These are phyloP conservation scores for Tachyglossus aculeatus DNA, from an alignment of 2,797 vertebrate genomes.

Conservation along the genomic window DNA sequence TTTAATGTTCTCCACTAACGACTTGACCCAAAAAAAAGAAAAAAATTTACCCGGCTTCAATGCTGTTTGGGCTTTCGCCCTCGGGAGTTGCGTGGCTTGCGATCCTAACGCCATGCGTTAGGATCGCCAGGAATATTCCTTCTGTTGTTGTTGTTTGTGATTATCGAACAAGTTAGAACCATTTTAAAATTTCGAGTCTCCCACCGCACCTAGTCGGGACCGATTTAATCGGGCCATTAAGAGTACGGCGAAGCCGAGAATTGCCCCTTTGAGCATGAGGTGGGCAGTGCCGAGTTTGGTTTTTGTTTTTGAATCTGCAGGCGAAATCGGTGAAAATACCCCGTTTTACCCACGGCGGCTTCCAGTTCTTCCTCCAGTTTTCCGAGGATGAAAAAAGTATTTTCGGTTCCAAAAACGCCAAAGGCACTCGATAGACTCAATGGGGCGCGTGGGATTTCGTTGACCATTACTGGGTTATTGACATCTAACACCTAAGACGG, in stretches of 20 bases:
- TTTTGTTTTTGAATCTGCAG: background rate
- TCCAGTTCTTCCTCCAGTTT: background rate
- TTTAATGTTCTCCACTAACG: too few species aligned
- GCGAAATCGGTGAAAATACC: background rate
- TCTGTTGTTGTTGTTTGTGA: background rate
- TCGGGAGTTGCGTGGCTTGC: background rate
- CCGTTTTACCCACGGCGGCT: background rate
- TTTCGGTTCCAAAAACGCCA: constrained; percentile 17
- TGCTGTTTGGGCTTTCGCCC: background rate
- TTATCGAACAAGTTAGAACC: background rate
- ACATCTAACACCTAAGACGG: background rate
- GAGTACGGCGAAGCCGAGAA: constrained; percentile 3
- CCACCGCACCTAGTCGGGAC: background rate
- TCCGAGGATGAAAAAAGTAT: background rate
- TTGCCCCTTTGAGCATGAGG: background rate
- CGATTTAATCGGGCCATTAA: background rate
- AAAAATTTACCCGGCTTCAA: too few species aligned
- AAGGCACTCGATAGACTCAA: background rate
- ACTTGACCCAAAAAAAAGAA: too few species aligned
- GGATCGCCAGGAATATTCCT: too few species aligned
- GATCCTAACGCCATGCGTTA: background rate
- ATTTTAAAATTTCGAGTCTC: background rate
- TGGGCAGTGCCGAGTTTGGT: background rate
- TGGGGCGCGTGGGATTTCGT: constrained; percentile 10
- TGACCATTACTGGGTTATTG: background rate